Conservation (phyloP, 1,140 invertebrate genomes). For the Atopsyche davidsoni region DNA sequence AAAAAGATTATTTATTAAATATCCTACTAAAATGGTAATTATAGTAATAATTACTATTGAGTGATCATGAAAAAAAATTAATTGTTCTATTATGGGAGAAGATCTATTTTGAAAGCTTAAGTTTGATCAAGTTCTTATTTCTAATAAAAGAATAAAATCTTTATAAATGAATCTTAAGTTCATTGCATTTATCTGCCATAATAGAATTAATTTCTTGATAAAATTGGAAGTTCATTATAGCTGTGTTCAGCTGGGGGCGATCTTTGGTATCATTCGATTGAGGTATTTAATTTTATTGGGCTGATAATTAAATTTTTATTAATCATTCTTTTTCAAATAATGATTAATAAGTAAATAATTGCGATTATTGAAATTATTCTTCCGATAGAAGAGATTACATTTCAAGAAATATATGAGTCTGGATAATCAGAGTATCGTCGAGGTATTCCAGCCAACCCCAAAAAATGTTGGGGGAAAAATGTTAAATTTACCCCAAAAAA, state of each 20-base stretch:
- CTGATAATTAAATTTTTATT: conserved; percentile 31
- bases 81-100: conserved; percentile 53
- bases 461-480: conserved; percentile 70
- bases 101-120: conserved; percentile 50
- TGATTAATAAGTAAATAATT: conserved; percentile 44
- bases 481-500: conserved; percentile 67
- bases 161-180: conserved; percentile 56
- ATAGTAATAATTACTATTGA: conserved; percentile 52
- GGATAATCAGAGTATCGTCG: conserved; percentile 68
- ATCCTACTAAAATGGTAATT: conserved; percentile 53
- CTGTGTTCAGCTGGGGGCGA: conserved; percentile 42
- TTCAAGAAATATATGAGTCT: conserved; percentile 33
- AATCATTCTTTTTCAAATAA: conserved; percentile 24
- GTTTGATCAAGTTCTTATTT: conserved; percentile 49
- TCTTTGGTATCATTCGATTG: conserved; percentile 46
- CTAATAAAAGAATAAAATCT: conserved; percentile 48
- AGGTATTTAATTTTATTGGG: conserved; percentile 33
- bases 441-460: conserved; percentile 67
- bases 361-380: conserved; percentile 44
- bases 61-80: conserved; percentile 56
- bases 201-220: conserved; percentile 45
- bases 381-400: conserved; percentile 52
- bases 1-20: conserved; percentile 50
- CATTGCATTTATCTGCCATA: conserved; percentile 51
- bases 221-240: conserved; percentile 39